Percentiles rank a stretch among this genome's conserved stretches.
Conservation (phyloP, 2,888 invertebrate genomes). For the Chrysolina haemoptera region DNA sequence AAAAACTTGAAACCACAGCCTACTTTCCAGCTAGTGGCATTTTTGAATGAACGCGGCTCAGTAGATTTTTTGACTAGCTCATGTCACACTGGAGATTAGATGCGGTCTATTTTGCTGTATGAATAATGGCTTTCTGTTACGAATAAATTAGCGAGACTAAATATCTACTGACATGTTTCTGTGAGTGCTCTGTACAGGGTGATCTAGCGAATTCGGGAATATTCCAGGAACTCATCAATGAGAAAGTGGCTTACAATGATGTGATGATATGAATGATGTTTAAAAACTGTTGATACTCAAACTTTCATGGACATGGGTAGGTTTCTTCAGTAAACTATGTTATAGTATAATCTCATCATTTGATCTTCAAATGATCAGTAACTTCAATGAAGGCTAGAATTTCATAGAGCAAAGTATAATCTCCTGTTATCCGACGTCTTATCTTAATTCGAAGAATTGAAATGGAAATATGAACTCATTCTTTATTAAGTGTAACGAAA, state of each 20-base stretch:
- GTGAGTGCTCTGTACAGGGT: background rate
- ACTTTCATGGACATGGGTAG: too few species aligned
- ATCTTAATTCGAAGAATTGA: background rate
- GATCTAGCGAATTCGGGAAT: too few species aligned
- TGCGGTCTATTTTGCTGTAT: conserved; percentile 18
- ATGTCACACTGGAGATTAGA: conserved; percentile 18
- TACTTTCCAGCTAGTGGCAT: background rate
- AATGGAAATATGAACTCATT: background rate
- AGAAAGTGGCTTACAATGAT: too few species aligned
- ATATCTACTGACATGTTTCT: background rate
- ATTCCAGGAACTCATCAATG: too few species aligned
- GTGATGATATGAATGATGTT: too few species aligned
- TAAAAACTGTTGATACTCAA: too few species aligned
- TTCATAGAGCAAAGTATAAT: background rate
- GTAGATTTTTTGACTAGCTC: background rate
- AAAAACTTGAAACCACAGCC: background rate
- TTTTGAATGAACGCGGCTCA: background rate
- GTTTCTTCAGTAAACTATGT: too few species aligned
- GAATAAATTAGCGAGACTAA: conserved; percentile 10
- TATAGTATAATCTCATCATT: too few species aligned
- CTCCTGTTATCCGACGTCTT: background rate
- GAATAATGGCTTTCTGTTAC: background rate
- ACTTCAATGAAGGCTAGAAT: too few species aligned
- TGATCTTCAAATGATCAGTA: too few species aligned
- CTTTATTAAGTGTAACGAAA: background rate